These are phyloP conservation scores for Lepus timidus DNA, from an alignment of 2,113 vertebrate genomes.

Conservation along the genomic window DNA sequence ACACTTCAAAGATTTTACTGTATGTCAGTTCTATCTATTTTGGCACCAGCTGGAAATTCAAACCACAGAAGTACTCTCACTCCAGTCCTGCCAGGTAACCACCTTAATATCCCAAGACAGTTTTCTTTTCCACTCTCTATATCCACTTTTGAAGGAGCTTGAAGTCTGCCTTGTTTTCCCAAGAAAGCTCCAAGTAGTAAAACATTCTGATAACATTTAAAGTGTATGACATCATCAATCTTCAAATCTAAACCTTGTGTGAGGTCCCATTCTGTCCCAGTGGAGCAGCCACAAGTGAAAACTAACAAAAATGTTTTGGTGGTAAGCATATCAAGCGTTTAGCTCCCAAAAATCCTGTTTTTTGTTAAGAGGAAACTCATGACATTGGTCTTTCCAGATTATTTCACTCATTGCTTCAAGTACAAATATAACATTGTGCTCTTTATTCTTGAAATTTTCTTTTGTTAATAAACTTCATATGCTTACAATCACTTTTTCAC, in stretches of 20 bases:
- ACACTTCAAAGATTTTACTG: background rate
- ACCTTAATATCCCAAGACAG: background rate
- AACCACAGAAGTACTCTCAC: background rate
- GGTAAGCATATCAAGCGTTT: background rate
- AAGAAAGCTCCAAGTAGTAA: background rate
- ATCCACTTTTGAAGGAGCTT: background rate
- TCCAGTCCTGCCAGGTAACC: no score
- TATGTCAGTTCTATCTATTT: background rate
- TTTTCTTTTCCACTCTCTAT: background rate
- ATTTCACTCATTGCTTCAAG: background rate
- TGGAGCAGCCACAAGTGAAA: background rate
- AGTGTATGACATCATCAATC: background rate
- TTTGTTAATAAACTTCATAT: background rate
- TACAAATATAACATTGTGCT: background rate
- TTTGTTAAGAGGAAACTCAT: background rate
- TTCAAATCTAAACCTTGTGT: background rate
- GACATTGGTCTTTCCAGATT: background rate
- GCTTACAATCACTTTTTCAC: background rate
- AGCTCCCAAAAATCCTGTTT: background rate
- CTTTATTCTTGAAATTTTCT: background rate
- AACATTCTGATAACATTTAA: background rate
- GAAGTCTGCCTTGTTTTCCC: background rate
- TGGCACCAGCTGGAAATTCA: no score
- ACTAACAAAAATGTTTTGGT: background rate
- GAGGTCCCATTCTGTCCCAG: background rate